These are phyloP conservation scores for Rhyacophila evoluta DNA, from an alignment of 2,888 invertebrate genomes.

Conservation along the genomic window DNA sequence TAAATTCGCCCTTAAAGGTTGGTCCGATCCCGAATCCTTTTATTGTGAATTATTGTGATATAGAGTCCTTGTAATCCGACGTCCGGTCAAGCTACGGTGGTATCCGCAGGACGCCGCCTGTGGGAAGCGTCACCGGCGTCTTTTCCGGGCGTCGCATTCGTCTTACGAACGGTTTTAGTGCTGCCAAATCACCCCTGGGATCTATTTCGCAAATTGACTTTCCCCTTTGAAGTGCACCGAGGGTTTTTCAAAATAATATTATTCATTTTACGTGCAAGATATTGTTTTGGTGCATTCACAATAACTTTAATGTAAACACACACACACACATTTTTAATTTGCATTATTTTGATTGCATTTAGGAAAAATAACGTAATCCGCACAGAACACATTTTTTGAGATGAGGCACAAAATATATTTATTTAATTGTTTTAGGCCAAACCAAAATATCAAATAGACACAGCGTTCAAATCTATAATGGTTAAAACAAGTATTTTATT, in stretches of 20 bases:
- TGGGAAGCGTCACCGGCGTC: neutral
- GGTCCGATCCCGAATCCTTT: constrained; percentile 31
- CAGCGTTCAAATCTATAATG: too few species aligned
- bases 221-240: neutral
- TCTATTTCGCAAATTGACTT: constrained; percentile 26
- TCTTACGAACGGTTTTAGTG: neutral
- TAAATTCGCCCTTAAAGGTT: constrained; percentile 35
- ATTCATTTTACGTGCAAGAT: neutral
- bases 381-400: too few species aligned
- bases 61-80: constrained; percentile 38
- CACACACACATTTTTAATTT: too few species aligned
- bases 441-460: too few species aligned
- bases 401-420: too few species aligned
- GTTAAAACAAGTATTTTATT: too few species aligned
- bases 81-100: constrained; percentile 32
- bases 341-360: too few species aligned
- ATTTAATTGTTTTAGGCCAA: too few species aligned
- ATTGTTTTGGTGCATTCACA: neutral
- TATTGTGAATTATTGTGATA: constrained; percentile 54
- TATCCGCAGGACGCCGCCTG: neutral
- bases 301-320: too few species aligned
- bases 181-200: constrained; percentile 6
- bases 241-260: neutral
- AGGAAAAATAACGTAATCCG: too few species aligned
- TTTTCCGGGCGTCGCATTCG: neutral